These are phyloP conservation scores for Xestia sexstrigata DNA, from an alignment of 2,888 invertebrate species.

Conservation along the genomic window DNA sequence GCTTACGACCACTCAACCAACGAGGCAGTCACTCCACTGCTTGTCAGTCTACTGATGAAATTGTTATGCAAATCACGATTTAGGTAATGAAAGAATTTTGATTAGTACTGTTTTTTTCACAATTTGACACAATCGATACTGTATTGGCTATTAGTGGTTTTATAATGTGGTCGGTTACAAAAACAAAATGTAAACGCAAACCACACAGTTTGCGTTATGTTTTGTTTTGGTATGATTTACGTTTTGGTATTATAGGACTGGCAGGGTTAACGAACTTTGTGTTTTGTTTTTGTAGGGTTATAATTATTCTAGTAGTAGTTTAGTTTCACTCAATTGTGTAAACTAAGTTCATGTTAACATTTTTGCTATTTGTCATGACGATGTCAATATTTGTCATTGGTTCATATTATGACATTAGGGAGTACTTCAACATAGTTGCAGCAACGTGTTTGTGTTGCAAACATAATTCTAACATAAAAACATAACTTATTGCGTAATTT, in stretches of 20 bases:
- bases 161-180: slow-evolving; percentile 33
- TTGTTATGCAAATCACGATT: slow-evolving; percentile 8
- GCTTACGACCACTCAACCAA: too few relatives aligned
- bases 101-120: slow-evolving; percentile 28
- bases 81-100: neutral
- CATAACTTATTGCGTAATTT: too few relatives aligned
- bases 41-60: slow-evolving; percentile 7
- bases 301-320: too few relatives aligned
- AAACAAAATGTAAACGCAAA: slow-evolving; percentile 4
- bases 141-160: slow-evolving; percentile 43
- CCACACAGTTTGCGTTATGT: slow-evolving; percentile 20
- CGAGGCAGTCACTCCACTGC: too few relatives aligned
- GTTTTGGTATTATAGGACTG: neutral
- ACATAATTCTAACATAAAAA: too few relatives aligned
- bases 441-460: too few relatives aligned
- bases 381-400: too few relatives aligned
- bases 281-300: neutral
- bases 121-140: slow-evolving; percentile 40
- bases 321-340: too few relatives aligned
- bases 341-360: too few relatives aligned
- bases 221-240: slow-evolving; percentile 11
- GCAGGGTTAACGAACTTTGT: slow-evolving; percentile 4
- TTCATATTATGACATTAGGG: too few relatives aligned
- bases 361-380: too few relatives aligned
- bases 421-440: too few relatives aligned